A percentile compares a stretch with the other conserved stretches of the same genome.
phyloP scores from a whole-genome alignment of 2,797 vertebrate genomes.

The Chelon labrosus region DNA sequence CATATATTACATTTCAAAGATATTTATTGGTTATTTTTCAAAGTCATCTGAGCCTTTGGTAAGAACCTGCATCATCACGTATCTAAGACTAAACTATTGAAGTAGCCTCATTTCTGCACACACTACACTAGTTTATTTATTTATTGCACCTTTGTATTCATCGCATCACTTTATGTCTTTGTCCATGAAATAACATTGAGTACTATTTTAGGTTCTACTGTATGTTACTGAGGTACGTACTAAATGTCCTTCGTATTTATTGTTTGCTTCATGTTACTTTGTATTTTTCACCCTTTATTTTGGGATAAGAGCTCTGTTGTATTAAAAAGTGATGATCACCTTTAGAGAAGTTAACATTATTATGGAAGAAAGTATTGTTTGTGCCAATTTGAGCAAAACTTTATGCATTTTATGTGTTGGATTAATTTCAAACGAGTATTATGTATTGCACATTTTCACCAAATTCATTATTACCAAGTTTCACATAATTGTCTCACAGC shows the following conservation, averaged over 20 bases:
- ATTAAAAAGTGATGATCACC: conserved; percentile 17
- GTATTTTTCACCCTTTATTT: conserved; percentile 59
- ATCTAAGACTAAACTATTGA: conserved; percentile 27
- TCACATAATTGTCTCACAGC: conserved; percentile 6
- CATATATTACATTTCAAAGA: conserved; percentile 13
- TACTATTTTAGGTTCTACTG: conserved; percentile 35
- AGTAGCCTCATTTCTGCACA: neutral
- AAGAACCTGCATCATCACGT: neutral
- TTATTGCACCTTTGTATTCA: conserved; percentile 25
- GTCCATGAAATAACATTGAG: conserved; percentile 29
- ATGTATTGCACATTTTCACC: conserved; percentile 22
- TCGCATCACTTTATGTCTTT: conserved; percentile 16
- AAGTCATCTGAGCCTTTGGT: conserved; percentile 11
- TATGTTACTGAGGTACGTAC: conserved; percentile 21
- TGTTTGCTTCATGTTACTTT: conserved; percentile 37
- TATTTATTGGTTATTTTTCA: conserved; percentile 9
- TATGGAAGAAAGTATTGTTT: conserved; percentile 38
- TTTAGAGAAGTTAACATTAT: conserved; percentile 29
- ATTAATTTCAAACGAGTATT: conserved; percentile 18
- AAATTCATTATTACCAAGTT: conserved; percentile 15
- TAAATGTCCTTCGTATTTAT: conserved; percentile 51
- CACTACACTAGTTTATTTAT: conserved; percentile 28
- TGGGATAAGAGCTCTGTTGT: neutral
- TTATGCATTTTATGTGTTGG: conserved; percentile 26
- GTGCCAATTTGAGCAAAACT: conserved; percentile 23